Percentiles rank a stretch among this genome's conserved stretches.
These are phyloP conservation scores for Apus apus DNA, from an alignment of 2,113 vertebrate species.

Conservation along the genomic window DNA sequence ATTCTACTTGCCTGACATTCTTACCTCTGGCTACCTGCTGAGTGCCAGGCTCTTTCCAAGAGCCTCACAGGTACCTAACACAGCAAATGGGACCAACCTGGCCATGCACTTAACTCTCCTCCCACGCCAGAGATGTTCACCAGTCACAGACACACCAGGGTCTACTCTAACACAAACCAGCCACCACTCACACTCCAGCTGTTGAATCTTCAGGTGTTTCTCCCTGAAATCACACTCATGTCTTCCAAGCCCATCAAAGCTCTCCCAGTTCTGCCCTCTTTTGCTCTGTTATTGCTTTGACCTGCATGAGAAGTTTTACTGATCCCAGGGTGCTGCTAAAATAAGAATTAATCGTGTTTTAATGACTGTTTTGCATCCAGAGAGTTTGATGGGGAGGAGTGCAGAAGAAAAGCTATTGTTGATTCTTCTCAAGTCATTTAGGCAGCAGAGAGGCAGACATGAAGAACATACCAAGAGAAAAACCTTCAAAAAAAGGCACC, in stretches of 20 bases:
- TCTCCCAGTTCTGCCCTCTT: not conserved
- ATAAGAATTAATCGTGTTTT: not conserved
- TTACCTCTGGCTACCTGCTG: not conserved
- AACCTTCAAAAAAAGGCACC: not conserved
- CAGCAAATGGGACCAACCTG: accelerated
- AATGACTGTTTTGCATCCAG: not conserved
- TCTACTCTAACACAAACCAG: accelerated
- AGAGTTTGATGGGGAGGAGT: not conserved
- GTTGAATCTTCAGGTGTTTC: accelerated
- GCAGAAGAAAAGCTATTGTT: not conserved
- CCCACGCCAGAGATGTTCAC: accelerated
- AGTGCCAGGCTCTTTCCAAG: not conserved
- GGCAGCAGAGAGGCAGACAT: not conserved
- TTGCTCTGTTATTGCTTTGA: not conserved
- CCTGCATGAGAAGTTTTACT: not conserved
- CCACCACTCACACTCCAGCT: not conserved
- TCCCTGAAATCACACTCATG: not conserved
- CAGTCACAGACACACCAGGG: accelerated
- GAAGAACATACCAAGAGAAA: not conserved
- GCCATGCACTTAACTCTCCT: not conserved
- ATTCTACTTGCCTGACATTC: not conserved
- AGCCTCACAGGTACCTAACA: not conserved
- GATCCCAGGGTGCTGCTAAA: not conserved
- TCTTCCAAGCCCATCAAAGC: not conserved
- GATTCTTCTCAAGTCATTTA: not conserved